A percentile compares a stretch with the other conserved stretches of the same genome.
These are phyloP conservation scores for Heliconius melpomene DNA, from an alignment of 1,140 invertebrate species.

Conservation along the genomic window DNA sequence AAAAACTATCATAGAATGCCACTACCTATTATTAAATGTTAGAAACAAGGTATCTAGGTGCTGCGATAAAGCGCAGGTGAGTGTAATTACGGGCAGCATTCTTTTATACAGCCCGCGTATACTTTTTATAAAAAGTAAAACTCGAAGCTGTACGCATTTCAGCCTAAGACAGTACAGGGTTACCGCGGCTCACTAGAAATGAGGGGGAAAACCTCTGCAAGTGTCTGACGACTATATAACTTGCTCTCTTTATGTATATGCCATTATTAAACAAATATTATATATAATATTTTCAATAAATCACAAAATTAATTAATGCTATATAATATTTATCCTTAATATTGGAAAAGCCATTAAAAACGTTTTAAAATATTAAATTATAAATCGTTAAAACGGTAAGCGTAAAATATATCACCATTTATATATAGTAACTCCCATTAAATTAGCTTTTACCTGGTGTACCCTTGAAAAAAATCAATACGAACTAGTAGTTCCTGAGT, in stretches of 20 bases:
- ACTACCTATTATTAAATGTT: slow-evolving; percentile 31
- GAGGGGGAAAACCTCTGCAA: neutral
- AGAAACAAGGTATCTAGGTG: slow-evolving; percentile 42
- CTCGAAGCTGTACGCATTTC: slow-evolving; percentile 50
- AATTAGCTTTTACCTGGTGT: neutral
- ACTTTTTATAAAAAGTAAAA: slow-evolving; percentile 37
- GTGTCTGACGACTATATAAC: neutral
- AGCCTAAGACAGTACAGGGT: slow-evolving; percentile 32
- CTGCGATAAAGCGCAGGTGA: slow-evolving; percentile 43
- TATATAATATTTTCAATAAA: neutral
- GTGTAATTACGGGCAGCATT: slow-evolving; percentile 53
- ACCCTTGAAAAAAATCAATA: too few relatives aligned
- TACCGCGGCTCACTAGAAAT: slow-evolving; percentile 7
- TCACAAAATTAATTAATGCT: neutral
- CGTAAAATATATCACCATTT: neutral
- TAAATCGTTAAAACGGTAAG: neutral
- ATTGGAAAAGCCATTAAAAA: neutral
- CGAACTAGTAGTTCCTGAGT: too few relatives aligned
- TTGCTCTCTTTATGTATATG: too few relatives aligned
- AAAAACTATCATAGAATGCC: neutral
- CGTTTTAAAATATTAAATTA: neutral
- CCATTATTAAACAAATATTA: too few relatives aligned
- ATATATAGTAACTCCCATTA: neutral
- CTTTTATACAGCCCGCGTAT: slow-evolving; percentile 39
- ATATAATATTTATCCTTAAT: neutral